Percentiles rank a stretch among this genome's conserved stretches.
phyloP scores from a whole-genome alignment of 2,797 vertebrate species.

The Naso thynnoides region DNA sequence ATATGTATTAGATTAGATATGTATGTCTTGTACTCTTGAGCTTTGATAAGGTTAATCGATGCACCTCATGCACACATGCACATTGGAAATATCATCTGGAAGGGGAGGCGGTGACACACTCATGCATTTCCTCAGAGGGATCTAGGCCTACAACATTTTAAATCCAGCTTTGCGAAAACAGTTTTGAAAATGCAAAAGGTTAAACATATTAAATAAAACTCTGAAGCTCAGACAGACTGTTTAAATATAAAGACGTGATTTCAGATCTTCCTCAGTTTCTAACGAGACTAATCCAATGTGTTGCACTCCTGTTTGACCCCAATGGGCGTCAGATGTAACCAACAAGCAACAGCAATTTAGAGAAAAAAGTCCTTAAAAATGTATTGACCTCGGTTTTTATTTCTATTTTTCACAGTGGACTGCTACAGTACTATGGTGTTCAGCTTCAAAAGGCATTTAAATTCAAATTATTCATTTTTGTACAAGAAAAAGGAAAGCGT shows the following conservation, averaged over 20 bases:
- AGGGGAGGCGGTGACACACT: neutral
- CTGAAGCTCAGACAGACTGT: slow-evolving; percentile 19
- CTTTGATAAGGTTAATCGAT: slow-evolving; percentile 3
- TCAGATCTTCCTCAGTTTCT: slow-evolving; percentile 7
- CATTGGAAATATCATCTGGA: slow-evolving; percentile 7
- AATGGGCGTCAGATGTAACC: slow-evolving; percentile 50
- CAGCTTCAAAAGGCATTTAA: neutral
- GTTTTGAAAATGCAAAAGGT: slow-evolving; percentile 6
- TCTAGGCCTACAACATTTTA: slow-evolving; percentile 14
- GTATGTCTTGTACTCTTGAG: neutral
- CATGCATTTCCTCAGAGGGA: neutral
- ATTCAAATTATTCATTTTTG: neutral
- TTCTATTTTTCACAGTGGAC: no score
- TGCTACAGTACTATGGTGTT: slow-evolving; percentile 11
- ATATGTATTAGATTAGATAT: neutral
- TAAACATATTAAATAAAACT: neutral
- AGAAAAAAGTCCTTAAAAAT: slow-evolving; percentile 37
- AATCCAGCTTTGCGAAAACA: slow-evolving; percentile 2
- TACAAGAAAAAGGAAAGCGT: neutral
- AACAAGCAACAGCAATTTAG: slow-evolving; percentile 41
- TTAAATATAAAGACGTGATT: slow-evolving; percentile 30
- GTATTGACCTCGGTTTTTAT: slow-evolving; percentile 32
- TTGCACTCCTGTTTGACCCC: slow-evolving; percentile 21
- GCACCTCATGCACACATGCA: neutral
- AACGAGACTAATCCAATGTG: slow-evolving; percentile 20